These are phyloP conservation scores for Polypterus bichir DNA, from an alignment of 2,113 vertebrate genomes.

Conservation along the genomic window DNA sequence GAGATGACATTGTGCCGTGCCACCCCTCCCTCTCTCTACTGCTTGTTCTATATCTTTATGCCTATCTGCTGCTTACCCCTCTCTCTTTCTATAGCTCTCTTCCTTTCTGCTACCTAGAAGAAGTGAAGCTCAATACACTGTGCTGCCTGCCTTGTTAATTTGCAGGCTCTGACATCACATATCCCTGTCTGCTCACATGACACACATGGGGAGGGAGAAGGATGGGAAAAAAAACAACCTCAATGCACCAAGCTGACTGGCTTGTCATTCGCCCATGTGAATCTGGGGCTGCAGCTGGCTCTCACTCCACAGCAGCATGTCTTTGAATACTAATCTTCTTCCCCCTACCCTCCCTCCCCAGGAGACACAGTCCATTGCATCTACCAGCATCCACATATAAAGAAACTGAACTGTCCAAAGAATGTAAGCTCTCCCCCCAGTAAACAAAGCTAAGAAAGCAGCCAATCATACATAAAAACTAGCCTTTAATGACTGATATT, in stretches of 20 bases:
- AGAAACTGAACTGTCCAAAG: no score
- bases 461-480: no score
- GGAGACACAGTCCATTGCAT: background rate
- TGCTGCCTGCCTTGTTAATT: conserved; percentile 32
- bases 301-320: conserved; percentile 17
- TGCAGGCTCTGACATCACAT: conserved; percentile 41
- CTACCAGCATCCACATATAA: no score
- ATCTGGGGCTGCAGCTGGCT: conserved; percentile 33
- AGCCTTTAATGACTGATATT: no score
- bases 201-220: background rate
- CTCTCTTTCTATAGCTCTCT: conserved; percentile 25
- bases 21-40: conserved; percentile 26
- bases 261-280: conserved; percentile 26
- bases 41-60: conserved; percentile 20
- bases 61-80: conserved; percentile 1
- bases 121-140: conserved; percentile 40
- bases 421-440: no score
- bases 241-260: conserved; percentile 29
- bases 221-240: background rate
- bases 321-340: background rate
- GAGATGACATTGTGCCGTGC: conserved; percentile 61
- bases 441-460: no score
- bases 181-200: conserved; percentile 39
- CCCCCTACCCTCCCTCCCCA: conserved; percentile 1
- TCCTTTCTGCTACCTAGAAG: conserved; percentile 36